Conservation (phyloP, 2,888 invertebrate species). For the Pristionchus arcanus region DNA sequence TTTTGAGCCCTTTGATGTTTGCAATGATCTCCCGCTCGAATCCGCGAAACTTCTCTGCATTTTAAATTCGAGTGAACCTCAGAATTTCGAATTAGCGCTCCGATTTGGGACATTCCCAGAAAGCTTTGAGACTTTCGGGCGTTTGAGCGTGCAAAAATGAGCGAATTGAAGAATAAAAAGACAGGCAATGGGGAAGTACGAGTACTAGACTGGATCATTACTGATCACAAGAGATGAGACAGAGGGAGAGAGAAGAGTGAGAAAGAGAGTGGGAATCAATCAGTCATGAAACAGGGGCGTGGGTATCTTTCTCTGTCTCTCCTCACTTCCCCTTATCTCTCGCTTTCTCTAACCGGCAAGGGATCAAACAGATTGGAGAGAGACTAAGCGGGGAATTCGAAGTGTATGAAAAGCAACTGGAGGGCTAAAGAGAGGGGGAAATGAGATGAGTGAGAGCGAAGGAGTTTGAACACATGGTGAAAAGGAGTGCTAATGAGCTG, state of each 20-base stretch:
- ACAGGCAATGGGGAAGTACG: neutral
- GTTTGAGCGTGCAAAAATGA: too few relatives aligned
- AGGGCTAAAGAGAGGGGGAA: neutral
- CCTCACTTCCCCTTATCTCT: neutral
- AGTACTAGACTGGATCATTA: neutral
- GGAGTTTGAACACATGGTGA: conserved; percentile 41
- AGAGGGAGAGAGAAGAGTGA: neutral
- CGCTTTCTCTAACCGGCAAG: neutral
- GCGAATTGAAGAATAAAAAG: neutral
- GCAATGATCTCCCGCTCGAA: too few relatives aligned
- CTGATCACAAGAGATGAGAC: neutral
- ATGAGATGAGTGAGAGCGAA: conserved; percentile 12
- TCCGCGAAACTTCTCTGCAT: too few relatives aligned
- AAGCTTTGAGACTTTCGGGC: too few relatives aligned
- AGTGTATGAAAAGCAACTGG: conserved; percentile 40
- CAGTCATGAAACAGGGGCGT: conserved; percentile 32
- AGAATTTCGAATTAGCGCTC: too few relatives aligned
- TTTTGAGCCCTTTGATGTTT: too few relatives aligned
- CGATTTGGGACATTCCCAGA: too few relatives aligned
- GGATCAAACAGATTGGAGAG: neutral
- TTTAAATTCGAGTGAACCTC: too few relatives aligned
- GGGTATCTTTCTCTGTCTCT: neutral
- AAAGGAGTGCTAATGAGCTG: conserved; percentile 8
- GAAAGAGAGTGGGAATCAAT: conserved; percentile 29
- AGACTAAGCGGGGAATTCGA: neutral